phyloP scores from a whole-genome alignment of 2,113 vertebrate genomes.

The Phaetusa simplex region DNA sequence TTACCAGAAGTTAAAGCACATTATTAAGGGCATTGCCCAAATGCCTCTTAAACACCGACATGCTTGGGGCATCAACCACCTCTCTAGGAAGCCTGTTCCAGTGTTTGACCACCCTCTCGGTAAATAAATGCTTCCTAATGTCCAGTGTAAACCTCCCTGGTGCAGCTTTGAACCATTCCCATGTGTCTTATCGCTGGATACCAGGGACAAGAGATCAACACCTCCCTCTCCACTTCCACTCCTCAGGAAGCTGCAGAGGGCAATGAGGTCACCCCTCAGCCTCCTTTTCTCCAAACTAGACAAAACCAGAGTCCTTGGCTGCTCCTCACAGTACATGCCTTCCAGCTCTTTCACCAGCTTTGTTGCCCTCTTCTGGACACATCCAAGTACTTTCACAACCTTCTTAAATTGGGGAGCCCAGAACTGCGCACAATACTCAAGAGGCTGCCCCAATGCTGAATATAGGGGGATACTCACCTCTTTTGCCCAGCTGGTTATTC shows the following conservation, averaged over 20 bases:
- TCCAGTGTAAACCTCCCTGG: neutral
- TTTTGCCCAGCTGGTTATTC: no score
- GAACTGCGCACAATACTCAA: no score
- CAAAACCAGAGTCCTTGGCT: no score
- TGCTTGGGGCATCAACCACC: neutral
- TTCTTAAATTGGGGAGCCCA: no score
- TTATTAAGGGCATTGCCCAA: neutral
- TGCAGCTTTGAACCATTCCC: neutral
- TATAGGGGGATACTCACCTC: no score
- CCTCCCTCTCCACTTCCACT: neutral
- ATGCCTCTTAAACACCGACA: neutral
- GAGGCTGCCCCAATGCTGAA: no score
- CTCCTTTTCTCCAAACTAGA: no score
- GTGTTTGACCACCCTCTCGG: neutral
- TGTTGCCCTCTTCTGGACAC: no score
- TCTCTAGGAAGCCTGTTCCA: neutral
- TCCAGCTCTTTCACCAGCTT: no score
- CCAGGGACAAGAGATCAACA: neutral
- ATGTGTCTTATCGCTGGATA: fast-evolving
- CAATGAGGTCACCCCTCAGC: no score
- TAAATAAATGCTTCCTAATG: neutral
- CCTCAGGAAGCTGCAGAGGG: neutral
- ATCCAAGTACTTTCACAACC: no score
- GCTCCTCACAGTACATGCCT: no score
- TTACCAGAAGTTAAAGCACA: neutral